These are phyloP conservation scores for Cheilosia soror DNA, from an alignment of 2,888 invertebrate genomes.

Conservation along the genomic window DNA sequence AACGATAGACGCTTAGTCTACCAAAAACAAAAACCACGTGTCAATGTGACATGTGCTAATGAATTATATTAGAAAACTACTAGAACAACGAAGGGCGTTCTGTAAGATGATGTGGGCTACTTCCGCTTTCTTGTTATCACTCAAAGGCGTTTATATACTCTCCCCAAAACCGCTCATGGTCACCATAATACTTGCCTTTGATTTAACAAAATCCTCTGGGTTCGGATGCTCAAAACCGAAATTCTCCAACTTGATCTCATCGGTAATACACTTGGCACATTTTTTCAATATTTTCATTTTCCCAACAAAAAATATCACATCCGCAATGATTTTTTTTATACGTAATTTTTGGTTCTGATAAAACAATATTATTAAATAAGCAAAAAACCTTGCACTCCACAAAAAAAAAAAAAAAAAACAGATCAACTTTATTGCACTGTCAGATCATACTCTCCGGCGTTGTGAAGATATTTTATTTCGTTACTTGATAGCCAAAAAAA, in stretches of 20 bases:
- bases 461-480: background rate
- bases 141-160: too few relatives aligned
- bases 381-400: background rate
- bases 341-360: background rate
- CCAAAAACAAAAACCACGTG: too few relatives aligned
- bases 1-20: too few relatives aligned
- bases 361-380: background rate
- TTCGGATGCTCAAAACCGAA: slow-evolving; percentile 80
- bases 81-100: too few relatives aligned
- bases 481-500: background rate
- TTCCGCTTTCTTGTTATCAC: too few relatives aligned
- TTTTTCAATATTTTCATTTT: slow-evolving; percentile 80
- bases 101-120: too few relatives aligned
- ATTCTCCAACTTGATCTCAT: slow-evolving; percentile 80
- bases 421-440: background rate
- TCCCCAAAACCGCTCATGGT: background rate
- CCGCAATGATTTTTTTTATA: background rate
- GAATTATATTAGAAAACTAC: too few relatives aligned
- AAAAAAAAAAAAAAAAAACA: background rate
- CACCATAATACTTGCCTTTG: slow-evolving; percentile 79
- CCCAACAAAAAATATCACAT: background rate
- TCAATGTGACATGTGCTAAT: too few relatives aligned
- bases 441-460: background rate
- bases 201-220: slow-evolving; percentile 82
- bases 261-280: slow-evolving; percentile 78